Base-by-base conservation (phyloP, 2,797 vertebrate genomes). In the Schizopygopsis pylzovi region DNA sequence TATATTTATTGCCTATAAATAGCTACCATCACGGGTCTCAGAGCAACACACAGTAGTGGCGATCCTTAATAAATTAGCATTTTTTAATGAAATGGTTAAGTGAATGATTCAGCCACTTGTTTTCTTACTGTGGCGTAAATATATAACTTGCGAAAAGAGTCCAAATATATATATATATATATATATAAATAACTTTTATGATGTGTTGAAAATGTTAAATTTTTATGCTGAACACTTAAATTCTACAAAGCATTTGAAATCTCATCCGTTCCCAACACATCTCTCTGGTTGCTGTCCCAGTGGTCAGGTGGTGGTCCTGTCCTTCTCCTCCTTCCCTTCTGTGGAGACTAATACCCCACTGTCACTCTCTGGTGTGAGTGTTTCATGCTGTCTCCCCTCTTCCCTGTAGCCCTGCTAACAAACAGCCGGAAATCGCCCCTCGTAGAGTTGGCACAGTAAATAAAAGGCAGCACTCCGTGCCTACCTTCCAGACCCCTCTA, bases 391-490 rank as follows among this genome's bases (percentile, higher is more conserved):
- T 93, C 96, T 95, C 96, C 95, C 96, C 92, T 93, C 91, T 91
- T 92, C 92, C 96, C 94, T 96, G 92, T 97, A 98, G 97, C 96
- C 91, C 95, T 93, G 94, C 95, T 97, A 96, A 95, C 95, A 99
- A 98, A 97, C 96, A 96, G 91, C 91, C 96, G 95, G 98, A 98
- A 89, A 94, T 96, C 87, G 89, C 94, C 84, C 94, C 95, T 72
- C 97, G 97, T 96, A 96, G 97, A 95, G 89, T 94, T 93, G 95
- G 92, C 95, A 95, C 96, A 92, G 90, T 97, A 94, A 96, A 90
- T 96, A 97, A 96, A 96, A 99, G 99, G 95, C 98, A 98, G 95
- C 96, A 96, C 91, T 93, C 93, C 91, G 96, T 96, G 87, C 97
- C 97, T 7, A 95, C 96, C 94, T 97, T 97, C 96, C 97, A 97